Percentiles rank a stretch among this genome's conserved stretches.
Conservation (phyloP, 2,797 vertebrate species). For the Denticeps clupeoides region DNA sequence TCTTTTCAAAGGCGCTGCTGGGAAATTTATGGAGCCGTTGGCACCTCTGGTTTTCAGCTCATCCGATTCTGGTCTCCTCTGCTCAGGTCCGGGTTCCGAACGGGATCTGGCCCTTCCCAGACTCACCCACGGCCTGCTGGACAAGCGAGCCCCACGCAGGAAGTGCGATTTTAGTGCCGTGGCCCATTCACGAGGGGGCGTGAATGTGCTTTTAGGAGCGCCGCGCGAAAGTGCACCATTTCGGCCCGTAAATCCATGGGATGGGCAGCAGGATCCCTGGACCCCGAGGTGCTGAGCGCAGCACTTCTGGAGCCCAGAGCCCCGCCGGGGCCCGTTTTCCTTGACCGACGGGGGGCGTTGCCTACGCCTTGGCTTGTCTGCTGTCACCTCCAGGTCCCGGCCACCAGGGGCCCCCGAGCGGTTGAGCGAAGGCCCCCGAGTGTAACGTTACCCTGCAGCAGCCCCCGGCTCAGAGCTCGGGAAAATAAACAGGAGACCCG, state of each 20-base stretch:
- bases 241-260: too few relatives aligned
- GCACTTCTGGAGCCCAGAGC: too few relatives aligned
- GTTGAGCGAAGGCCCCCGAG: slow-evolving; percentile 7
- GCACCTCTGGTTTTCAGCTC: slow-evolving; percentile 44
- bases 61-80: too few relatives aligned
- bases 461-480: slow-evolving; percentile 5
- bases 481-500: slow-evolving; percentile 5
- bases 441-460: slow-evolving; percentile 11
- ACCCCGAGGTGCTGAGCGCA: too few relatives aligned
- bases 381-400: too few relatives aligned
- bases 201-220: slow-evolving; percentile 16
- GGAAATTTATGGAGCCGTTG: slow-evolving; percentile 33
- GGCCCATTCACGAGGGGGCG: slow-evolving; percentile 30
- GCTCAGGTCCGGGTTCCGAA: not conserved
- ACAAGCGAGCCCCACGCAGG: not conserved
- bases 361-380: slow-evolving; percentile 24
- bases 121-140: not conserved
- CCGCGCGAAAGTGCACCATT: not conserved
- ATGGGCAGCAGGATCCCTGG: too few relatives aligned
- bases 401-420: too few relatives aligned
- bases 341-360: slow-evolving; percentile 29
- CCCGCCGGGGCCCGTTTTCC: slow-evolving; percentile 24
- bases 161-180: slow-evolving; percentile 5
- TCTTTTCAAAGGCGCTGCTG: slow-evolving; percentile 52
- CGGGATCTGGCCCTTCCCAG: not conserved